These are phyloP conservation scores for Homalodisca vitripennis DNA, from an alignment of 1,140 invertebrate species.

Conservation along the genomic window DNA sequence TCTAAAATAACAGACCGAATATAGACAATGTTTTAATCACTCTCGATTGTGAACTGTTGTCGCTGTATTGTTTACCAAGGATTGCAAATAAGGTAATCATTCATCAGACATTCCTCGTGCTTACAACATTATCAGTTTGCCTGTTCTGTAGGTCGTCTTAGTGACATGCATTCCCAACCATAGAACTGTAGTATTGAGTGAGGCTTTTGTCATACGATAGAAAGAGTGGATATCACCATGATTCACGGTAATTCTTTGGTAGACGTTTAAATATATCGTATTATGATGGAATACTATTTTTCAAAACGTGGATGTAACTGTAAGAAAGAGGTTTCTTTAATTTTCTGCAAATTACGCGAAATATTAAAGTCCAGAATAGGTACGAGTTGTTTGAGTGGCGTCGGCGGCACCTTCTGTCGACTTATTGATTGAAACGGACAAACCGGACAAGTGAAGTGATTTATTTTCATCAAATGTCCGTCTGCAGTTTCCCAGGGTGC, in stretches of 20 bases:
- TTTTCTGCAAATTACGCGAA: neutral
- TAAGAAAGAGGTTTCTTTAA: neutral
- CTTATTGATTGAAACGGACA: constrained; percentile 3
- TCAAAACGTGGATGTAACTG: neutral
- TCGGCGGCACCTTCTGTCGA: neutral
- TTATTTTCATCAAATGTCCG: constrained; percentile 16
- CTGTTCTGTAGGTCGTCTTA: too few relatives aligned
- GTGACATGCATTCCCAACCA: too few relatives aligned
- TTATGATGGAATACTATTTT: neutral
- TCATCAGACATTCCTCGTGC: too few relatives aligned
- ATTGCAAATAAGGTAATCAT: too few relatives aligned
- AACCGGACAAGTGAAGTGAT: neutral
- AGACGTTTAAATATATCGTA: neutral
- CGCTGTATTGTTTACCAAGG: too few relatives aligned
- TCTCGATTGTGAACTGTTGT: too few relatives aligned
- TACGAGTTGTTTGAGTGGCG: neutral
- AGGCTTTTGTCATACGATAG: too few relatives aligned
- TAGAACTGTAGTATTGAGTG: too few relatives aligned
- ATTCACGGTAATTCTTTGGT: neutral
- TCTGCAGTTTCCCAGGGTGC: constrained; percentile 6
- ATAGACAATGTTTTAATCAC: too few relatives aligned
- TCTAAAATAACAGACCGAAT: too few relatives aligned
- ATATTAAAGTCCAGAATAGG: neutral
- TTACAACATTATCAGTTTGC: too few relatives aligned
- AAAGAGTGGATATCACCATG: neutral